Conservation (phyloP, 1,140 invertebrate species). For the Anagrus nilaparvatae region DNA sequence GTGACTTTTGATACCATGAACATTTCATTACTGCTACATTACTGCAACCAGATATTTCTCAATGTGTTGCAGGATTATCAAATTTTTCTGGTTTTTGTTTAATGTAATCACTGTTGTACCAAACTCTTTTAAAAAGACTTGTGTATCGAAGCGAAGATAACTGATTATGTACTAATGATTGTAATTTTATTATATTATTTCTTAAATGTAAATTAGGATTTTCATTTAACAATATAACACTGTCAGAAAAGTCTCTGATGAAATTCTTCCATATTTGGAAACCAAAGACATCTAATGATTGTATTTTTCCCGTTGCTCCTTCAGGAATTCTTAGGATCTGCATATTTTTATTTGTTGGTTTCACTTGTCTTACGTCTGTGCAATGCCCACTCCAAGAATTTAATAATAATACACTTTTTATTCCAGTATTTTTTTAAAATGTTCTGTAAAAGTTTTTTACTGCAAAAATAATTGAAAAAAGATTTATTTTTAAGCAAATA, state of each 20-base stretch:
- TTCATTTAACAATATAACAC: too few relatives aligned
- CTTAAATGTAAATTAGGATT: constrained; percentile 8
- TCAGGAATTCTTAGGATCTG: constrained; percentile 3
- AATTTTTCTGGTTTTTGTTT: constrained; percentile 2
- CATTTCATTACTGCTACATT: too few relatives aligned
- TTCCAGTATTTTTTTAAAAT: too few relatives aligned
- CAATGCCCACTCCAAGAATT: background rate
- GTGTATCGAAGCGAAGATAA: constrained; percentile 9
- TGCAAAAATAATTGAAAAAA: too few relatives aligned
- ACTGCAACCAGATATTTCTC: too few relatives aligned
- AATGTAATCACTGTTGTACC: constrained; percentile 10
- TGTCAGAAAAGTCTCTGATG: constrained; percentile 12
- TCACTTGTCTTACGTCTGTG: background rate
- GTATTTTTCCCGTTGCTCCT: constrained; percentile 10
- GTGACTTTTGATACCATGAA: too few relatives aligned
- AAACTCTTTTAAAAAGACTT: constrained; percentile 10
- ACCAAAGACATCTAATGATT: constrained; percentile 11
- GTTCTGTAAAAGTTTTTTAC: too few relatives aligned
- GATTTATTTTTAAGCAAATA: too few relatives aligned
- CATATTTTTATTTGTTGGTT: background rate
- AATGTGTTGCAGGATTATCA: too few relatives aligned
- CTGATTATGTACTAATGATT: constrained; percentile 17
- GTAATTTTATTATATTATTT: constrained; percentile 17
- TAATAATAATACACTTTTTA: too few relatives aligned
- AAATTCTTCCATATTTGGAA: constrained; percentile 15